Evolutionary conservation across 2,113 vertebrate species (phyloP).

Genomic region (Gobiocypris rarus): DNA sequence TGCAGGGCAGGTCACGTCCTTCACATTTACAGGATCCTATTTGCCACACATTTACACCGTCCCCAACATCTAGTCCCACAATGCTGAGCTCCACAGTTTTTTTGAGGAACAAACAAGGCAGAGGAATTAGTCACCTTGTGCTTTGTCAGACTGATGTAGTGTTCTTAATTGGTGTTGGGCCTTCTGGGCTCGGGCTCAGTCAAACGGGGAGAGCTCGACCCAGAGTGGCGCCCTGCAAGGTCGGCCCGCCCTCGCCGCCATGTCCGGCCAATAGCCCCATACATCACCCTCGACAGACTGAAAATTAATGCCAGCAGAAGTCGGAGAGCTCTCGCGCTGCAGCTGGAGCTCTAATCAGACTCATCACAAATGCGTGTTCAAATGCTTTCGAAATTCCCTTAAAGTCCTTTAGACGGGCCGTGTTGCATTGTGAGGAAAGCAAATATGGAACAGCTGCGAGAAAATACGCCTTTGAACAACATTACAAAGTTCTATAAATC

Average conservation of each 20-base stretch:
- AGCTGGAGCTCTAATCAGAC: constrained; percentile 51
- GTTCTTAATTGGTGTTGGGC: constrained; percentile 60
- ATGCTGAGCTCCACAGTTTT: constrained; percentile 34
- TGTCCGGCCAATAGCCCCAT: constrained; percentile 67
- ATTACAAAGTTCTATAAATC: background rate
- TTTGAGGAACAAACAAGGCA: constrained; percentile 51
- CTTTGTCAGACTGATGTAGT: constrained; percentile 61
- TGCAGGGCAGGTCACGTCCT: background rate
- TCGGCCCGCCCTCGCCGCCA: constrained; percentile 68
- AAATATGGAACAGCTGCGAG: background rate
- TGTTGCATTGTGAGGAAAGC: background rate
- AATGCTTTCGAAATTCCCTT: constrained; percentile 19
- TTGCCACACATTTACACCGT: constrained; percentile 22
- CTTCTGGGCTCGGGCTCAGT: constrained; percentile 55
- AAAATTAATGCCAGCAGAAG: constrained; percentile 71
- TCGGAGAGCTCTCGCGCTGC: constrained; percentile 58
- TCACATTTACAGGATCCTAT: background rate
- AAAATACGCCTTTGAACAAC: background rate
- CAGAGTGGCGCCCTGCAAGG: constrained; percentile 69
- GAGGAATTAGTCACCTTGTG: constrained; percentile 61
- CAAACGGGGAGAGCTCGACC: constrained; percentile 62
- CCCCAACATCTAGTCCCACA: constrained; percentile 30
- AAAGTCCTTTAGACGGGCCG: background rate
- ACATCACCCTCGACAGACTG: constrained; percentile 74
- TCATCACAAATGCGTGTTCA: constrained; percentile 40